Base-by-base conservation (phyloP, 2,113 vertebrate species). In the Cervus canadensis region DNA sequence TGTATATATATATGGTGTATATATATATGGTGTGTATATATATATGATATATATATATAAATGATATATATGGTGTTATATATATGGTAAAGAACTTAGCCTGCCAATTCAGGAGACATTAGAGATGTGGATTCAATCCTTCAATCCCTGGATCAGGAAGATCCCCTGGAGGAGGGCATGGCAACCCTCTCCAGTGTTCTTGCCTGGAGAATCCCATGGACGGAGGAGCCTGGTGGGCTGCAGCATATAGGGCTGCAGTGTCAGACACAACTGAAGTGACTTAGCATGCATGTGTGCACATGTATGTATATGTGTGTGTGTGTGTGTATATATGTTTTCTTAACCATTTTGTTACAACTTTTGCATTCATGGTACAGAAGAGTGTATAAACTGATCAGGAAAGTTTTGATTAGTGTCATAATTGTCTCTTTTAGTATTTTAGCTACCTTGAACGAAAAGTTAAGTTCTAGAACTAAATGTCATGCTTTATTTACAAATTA, bases 371-470 rank as follows among this genome's bases (percentile, higher is more conserved):
- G 92, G 33, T 36, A 91, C 36, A 54, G 17, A 54, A 92, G 48
- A 82, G 17, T 92, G 9, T 87, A 91, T 89, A 81, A 82, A 40
- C 2, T 76, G 3, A 52, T 67, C 3, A 64, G 6, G 10, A 28
- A 60, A 86, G 7, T 48, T 16, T 95, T 94, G 52, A 86, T 59
- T 67, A 76, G 11, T 62, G 57, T 71, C 71, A 50, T 43, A 2
- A 0, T 54, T 76, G 97, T 60, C 15, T 76, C 17, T 83, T 96
- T 78, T 71, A 71, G 40, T 40, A 40, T 40, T 40, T 94, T 97
- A 45, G 76, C 48, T 88, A 89, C 2, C 7, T 30, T 64, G 12
- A 52, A 96, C 97, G 56, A n/a, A 98, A 96, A 97, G 54, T 16
- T 56, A 88, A 93, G 26, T 56, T 95, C 9, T 52, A 94, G 14